Evolutionary conservation across 2,113 vertebrate species (phyloP).

Genomic region (Nematolebias whitei): DNA sequence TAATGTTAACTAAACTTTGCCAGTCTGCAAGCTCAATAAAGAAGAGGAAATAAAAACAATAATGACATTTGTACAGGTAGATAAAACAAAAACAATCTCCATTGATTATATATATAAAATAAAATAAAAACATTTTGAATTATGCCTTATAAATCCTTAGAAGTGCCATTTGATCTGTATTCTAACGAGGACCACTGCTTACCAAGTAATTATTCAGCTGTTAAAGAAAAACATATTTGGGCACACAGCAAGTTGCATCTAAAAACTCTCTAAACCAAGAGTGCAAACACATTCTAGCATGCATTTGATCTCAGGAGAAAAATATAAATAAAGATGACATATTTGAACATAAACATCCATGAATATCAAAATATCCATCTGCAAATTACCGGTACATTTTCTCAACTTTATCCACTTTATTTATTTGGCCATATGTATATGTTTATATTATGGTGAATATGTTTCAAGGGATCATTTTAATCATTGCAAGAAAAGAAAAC

Average conservation of each 20-base stretch:
- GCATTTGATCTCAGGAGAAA: background rate
- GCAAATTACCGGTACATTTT: slow-evolving; percentile 55
- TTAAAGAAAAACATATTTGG: slow-evolving; percentile 56
- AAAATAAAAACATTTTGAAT: slow-evolving; percentile 43
- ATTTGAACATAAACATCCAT: slow-evolving; percentile 12
- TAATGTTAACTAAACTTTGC: slow-evolving; percentile 42
- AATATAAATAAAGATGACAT: background rate
- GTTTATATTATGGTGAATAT: no score
- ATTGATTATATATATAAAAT: slow-evolving; percentile 40
- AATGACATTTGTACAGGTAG: slow-evolving; percentile 25
- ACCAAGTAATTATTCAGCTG: slow-evolving; percentile 48
- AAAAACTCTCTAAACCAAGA: slow-evolving; percentile 29
- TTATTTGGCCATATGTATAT: slow-evolving; percentile 10
- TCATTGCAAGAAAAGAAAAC: no score
- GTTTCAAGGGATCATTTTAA: no score
- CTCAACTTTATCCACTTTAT: slow-evolving; percentile 19
- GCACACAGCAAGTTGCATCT: slow-evolving; percentile 42
- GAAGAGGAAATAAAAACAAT: background rate
- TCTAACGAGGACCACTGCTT: slow-evolving; percentile 53
- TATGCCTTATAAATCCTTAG: slow-evolving; percentile 54
- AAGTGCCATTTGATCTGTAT: slow-evolving; percentile 56
- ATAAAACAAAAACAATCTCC: slow-evolving; percentile 35
- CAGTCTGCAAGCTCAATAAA: slow-evolving; percentile 31
- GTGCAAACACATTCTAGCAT: background rate
- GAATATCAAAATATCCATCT: slow-evolving; percentile 30